Evolutionary conservation across 2,888 invertebrate genomes (phyloP).

Genomic region (Tricholauxania praeusta): DNA sequence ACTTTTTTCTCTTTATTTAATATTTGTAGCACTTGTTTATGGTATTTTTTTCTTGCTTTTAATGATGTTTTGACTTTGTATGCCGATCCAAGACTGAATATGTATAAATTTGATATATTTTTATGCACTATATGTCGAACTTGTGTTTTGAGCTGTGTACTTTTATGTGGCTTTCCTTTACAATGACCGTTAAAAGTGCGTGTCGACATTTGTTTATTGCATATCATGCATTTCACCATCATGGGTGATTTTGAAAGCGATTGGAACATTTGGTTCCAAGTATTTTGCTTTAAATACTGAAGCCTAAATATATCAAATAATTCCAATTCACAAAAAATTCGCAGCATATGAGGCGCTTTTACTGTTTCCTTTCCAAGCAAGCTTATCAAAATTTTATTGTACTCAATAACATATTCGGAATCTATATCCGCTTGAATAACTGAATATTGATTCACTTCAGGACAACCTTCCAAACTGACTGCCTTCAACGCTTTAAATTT

Average conservation of each 20-base stretch:
- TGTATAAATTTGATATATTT: conserved; percentile 4
- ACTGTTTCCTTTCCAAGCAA: neutral
- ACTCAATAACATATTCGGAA: neutral
- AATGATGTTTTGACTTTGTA: conserved; percentile 11
- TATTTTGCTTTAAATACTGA: neutral
- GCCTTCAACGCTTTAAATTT: neutral
- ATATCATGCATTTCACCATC: conserved; percentile 4
- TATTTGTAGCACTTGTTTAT: neutral
- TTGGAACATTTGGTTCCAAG: conserved; percentile 15
- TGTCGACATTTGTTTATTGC: neutral
- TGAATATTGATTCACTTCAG: conserved; percentile 14
- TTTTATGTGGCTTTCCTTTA: conserved; percentile 19
- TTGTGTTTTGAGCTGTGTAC: neutral
- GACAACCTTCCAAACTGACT: conserved; percentile 6
- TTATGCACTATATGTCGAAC: neutral
- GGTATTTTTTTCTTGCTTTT: conserved; percentile 13
- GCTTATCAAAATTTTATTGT: conserved; percentile 6
- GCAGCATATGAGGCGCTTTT: conserved; percentile 1
- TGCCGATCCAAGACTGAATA: conserved; percentile 7
- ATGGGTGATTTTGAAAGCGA: neutral
- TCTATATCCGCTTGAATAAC: conserved; percentile 13
- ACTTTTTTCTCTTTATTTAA: too few species aligned
- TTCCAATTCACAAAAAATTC: conserved; percentile 22
- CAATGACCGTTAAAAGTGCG: neutral
- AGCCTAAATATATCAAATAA: neutral